Evolutionary conservation across 2,797 vertebrate species (phyloP).

Genomic region (Salmo trutta): DNA sequence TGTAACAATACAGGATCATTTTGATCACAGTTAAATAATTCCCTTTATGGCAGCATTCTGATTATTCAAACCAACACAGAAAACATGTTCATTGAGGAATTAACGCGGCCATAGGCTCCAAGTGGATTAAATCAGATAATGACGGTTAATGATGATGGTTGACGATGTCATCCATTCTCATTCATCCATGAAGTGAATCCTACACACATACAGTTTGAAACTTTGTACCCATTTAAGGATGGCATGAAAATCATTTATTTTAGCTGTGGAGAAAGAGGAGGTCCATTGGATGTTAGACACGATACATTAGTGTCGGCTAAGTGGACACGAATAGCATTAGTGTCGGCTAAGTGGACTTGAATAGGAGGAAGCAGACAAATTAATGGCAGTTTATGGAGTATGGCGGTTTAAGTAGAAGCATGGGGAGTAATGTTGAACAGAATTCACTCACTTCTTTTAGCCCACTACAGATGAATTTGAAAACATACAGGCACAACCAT

Average conservation of each 20-base stretch:
- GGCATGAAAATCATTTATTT: conserved; percentile 18
- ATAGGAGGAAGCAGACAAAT: conserved; percentile 42
- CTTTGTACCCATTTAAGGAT: neutral
- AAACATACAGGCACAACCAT: too few relatives aligned
- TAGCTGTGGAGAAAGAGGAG: conserved; percentile 17
- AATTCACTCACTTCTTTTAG: conserved; percentile 35
- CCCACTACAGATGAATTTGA: conserved; percentile 22
- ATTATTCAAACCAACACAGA: neutral
- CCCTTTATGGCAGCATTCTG: neutral
- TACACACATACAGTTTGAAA: neutral
- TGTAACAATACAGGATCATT: neutral
- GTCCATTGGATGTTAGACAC: neutral
- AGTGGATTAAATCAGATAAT: neutral
- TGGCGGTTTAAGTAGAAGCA: neutral
- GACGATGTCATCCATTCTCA: conserved; percentile 8
- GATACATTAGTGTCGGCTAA: conserved; percentile 18
- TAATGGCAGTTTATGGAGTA: conserved; percentile 26
- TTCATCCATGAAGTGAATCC: neutral
- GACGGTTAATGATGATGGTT: conserved; percentile 5
- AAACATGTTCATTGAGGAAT: neutral
- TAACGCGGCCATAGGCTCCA: neutral
- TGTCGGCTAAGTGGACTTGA: conserved; percentile 32
- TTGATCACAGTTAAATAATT: neutral
- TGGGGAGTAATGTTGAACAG: conserved; percentile 34
- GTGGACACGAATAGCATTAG: conserved; percentile 34